Evolutionary conservation across 2,888 invertebrate genomes (phyloP).

Genomic region (Scaptomyza parva): DNA sequence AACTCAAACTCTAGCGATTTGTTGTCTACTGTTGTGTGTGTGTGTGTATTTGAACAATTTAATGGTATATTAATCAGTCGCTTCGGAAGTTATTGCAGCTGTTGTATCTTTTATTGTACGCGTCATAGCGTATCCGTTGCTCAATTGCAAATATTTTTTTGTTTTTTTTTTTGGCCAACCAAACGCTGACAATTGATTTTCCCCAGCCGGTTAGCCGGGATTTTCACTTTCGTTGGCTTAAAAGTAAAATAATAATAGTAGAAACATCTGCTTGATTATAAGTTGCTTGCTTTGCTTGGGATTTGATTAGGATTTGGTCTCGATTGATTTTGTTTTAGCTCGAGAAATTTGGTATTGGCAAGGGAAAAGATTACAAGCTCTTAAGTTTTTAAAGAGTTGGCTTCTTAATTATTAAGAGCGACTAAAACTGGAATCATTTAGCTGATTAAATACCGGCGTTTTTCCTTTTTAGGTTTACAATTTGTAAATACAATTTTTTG

Average conservation of each 20-base stretch:
- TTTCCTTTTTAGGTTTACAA: no score
- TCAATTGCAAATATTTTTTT: slow-evolving; percentile 50
- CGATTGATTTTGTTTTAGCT: not conserved
- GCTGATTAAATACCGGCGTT: no score
- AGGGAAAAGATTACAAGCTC: not conserved
- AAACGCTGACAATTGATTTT: slow-evolving; percentile 48
- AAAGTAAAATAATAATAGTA: slow-evolving; percentile 28
- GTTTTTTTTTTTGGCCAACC: slow-evolving; percentile 25
- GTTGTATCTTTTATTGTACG: slow-evolving; percentile 32
- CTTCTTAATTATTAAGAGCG: no score
- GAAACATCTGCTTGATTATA: slow-evolving; percentile 50
- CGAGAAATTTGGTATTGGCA: not conserved
- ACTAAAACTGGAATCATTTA: no score
- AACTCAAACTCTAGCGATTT: slow-evolving; percentile 35
- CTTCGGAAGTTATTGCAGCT: slow-evolving; percentile 67
- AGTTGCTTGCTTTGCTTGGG: slow-evolving; percentile 5
- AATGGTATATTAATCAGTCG: slow-evolving; percentile 50
- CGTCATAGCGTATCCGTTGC: slow-evolving; percentile 32
- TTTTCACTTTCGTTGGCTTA: slow-evolving; percentile 71
- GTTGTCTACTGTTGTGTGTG: slow-evolving; percentile 16
- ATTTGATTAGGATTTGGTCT: not conserved
- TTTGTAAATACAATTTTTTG: no score
- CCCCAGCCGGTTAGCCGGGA: slow-evolving; percentile 57
- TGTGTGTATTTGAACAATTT: no score
- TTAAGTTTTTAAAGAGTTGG: not conserved